Conservation (phyloP, 2,113 vertebrate genomes). For the Pterocles orientalis region DNA sequence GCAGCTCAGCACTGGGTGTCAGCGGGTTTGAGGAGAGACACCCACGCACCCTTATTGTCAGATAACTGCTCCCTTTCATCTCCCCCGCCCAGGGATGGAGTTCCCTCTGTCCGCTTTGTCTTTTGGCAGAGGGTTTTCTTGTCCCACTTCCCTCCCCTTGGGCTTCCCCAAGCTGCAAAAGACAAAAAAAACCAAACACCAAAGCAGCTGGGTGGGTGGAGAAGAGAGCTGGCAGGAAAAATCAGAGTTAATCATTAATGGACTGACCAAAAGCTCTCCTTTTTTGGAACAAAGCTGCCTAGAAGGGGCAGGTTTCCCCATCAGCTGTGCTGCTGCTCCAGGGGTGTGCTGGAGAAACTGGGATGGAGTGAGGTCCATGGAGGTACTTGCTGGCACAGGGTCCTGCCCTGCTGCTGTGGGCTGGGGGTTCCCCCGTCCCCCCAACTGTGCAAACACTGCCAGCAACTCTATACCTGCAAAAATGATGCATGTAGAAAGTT, state of each 20-base stretch:
- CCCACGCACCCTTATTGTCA: conserved; percentile 44
- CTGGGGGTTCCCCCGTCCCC: accelerated
- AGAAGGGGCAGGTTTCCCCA: not conserved
- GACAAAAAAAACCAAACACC: not conserved
- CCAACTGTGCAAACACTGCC: not conserved
- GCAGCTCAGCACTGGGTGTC: conserved; percentile 47
- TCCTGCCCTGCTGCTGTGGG: not conserved
- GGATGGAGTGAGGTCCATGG: accelerated
- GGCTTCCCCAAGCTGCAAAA: not conserved
- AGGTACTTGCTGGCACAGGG: accelerated
- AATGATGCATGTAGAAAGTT: not conserved
- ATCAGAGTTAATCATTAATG: not conserved
- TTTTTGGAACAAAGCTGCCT: not conserved
- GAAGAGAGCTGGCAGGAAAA: not conserved
- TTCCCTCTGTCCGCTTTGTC: conserved; percentile 4
- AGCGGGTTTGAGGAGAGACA: conserved; percentile 4
- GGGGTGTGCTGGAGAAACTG: not conserved
- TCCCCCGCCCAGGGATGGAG: conserved; percentile 9
- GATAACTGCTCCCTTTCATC: conserved; percentile 52
- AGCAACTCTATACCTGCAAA: not conserved
- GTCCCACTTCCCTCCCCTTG: not conserved
- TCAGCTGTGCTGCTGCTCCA: not conserved
- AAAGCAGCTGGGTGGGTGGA: not conserved
- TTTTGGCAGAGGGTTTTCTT: not conserved
- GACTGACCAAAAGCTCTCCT: accelerated